Conservation (phyloP, 2,113 vertebrate species). For the Chaetodon trifascialis region DNA sequence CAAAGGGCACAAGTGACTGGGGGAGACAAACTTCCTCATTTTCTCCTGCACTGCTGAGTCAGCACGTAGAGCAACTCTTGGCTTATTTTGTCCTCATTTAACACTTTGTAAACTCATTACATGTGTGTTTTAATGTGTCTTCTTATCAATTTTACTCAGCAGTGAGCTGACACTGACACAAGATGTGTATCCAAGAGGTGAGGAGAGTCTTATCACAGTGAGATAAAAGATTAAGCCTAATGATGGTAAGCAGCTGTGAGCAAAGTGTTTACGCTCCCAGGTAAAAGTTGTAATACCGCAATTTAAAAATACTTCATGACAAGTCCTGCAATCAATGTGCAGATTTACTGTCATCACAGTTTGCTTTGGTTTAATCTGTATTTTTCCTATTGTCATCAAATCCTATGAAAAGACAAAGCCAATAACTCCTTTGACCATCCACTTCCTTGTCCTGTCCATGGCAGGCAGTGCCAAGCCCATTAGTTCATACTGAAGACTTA, state of each 20-base stretch:
- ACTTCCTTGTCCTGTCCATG: not conserved
- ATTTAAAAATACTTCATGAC: not conserved
- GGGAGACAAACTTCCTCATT: conserved; percentile 35
- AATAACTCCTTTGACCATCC: not conserved
- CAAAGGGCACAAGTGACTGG: conserved; percentile 72
- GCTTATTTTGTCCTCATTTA: not conserved
- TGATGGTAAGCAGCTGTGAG: not conserved
- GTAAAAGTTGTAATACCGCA: not conserved
- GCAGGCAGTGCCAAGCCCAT: not conserved
- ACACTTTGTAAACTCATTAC: no score
- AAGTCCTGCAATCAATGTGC: not conserved
- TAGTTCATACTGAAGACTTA: not conserved
- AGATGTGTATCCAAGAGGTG: not conserved
- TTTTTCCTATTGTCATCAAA: not conserved
- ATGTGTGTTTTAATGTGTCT: not conserved
- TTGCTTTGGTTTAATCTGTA: not conserved
- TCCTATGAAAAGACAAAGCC: not conserved
- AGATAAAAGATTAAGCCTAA: not conserved
- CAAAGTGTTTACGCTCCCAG: not conserved
- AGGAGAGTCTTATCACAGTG: not conserved
- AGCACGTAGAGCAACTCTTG: conserved; percentile 1
- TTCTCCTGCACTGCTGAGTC: conserved; percentile 13
- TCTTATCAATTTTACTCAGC: not conserved
- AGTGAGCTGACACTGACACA: not conserved
- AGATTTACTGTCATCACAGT: not conserved